phyloP scores from a whole-genome alignment of 1,140 invertebrate species.

The Phenacoccus solenopsis region DNA sequence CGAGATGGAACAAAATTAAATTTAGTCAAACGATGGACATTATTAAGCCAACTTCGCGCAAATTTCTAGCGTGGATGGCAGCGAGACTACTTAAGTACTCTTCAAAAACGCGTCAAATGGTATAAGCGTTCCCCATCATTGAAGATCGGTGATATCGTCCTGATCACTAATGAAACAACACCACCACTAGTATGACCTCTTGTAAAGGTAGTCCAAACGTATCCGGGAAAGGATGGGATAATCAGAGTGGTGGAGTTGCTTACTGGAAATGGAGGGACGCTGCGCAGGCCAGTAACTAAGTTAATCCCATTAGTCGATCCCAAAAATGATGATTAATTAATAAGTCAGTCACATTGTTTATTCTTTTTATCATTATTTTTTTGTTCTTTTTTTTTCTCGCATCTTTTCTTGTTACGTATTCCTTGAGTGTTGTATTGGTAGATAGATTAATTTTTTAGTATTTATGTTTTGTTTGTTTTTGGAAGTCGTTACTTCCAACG shows the following conservation, averaged over 20 bases:
- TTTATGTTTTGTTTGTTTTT: too few relatives aligned
- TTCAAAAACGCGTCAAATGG: constrained; percentile 21
- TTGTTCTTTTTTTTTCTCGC: too few relatives aligned
- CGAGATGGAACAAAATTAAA: not conserved
- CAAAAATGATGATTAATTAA: too few relatives aligned
- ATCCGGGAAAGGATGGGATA: constrained; percentile 18
- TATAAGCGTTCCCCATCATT: not conserved
- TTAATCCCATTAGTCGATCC: constrained; percentile 13
- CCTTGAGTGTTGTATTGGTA: too few relatives aligned
- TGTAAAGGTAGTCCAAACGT: not conserved
- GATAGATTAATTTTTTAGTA: too few relatives aligned
- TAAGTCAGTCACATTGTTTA: too few relatives aligned
- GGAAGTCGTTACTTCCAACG: too few relatives aligned
- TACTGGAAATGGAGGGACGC: not conserved
- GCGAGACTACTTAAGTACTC: constrained; percentile 14
- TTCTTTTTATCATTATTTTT: too few relatives aligned
- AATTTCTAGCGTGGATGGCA: constrained; percentile 22
- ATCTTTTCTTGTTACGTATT: too few relatives aligned
- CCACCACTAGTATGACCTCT: constrained; percentile 15
- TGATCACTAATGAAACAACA: too few relatives aligned
- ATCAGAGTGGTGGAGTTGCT: constrained; percentile 11
- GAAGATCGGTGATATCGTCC: constrained; percentile 12
- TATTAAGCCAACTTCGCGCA: not conserved
- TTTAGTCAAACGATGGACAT: not conserved
- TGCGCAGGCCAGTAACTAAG: not conserved